A percentile compares a stretch with the other conserved stretches of the same genome.
Conservation (phyloP, 2,888 invertebrate genomes). For the Caenorhabditis macrosperma region DNA sequence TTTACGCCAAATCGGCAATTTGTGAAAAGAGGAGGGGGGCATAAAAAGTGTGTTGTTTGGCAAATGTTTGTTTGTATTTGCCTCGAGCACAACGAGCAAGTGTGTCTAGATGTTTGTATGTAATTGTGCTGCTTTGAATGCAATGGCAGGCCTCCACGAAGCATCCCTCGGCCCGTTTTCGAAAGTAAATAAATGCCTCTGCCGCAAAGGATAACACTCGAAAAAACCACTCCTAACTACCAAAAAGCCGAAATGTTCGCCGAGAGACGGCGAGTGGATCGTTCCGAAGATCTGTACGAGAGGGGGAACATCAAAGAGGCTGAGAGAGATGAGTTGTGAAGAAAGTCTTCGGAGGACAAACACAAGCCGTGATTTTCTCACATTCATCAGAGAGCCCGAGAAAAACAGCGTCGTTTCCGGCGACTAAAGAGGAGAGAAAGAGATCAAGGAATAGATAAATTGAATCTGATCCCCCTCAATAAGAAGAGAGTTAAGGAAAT, state of each 20-base stretch:
- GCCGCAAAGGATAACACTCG: conserved; percentile 57
- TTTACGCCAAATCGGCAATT: conserved; percentile 46
- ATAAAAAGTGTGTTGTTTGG: conserved; percentile 53
- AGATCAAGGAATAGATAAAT: conserved; percentile 1
- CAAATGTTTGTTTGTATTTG: conserved; percentile 57
- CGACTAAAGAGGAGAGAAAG: neutral
- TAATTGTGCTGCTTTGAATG: conserved; percentile 60
- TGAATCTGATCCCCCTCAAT: neutral
- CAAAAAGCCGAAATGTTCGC: conserved; percentile 46
- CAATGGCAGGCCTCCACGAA: conserved; percentile 56
- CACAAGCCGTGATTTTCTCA: conserved; percentile 29
- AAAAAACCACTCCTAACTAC: conserved; percentile 55
- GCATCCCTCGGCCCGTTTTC: conserved; percentile 43
- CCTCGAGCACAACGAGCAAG: conserved; percentile 54
- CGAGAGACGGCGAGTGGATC: conserved; percentile 20
- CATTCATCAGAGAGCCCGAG: conserved; percentile 34
- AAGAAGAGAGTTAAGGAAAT: neutral
- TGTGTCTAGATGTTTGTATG: conserved; percentile 57
- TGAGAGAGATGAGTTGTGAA: neutral
- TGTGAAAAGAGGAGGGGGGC: conserved; percentile 27
- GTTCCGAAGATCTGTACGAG: conserved; percentile 46
- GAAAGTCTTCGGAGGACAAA: conserved; percentile 9
- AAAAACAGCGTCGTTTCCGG: conserved; percentile 26
- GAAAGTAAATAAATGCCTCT: conserved; percentile 56
- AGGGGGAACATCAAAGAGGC: neutral